A percentile compares a stretch with the other conserved stretches of the same genome.
Conservation (phyloP, 2,113 vertebrate genomes). For the Madoqua kirkii region DNA sequence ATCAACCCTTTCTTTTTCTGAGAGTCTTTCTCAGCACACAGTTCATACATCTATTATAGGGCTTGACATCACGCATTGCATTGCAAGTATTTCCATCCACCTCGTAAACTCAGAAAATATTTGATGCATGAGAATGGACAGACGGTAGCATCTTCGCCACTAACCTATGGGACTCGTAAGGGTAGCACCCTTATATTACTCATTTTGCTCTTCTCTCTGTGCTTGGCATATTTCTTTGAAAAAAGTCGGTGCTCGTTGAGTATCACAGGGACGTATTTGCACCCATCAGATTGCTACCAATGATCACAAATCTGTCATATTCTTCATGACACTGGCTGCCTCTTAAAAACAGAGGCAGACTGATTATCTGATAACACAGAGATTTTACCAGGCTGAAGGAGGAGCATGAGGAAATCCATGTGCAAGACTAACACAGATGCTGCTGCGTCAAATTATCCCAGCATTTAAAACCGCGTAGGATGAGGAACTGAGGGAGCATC, state of each 20-base stretch:
- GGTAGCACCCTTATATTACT: not conserved
- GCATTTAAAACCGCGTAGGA: not conserved
- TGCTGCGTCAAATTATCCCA: not conserved
- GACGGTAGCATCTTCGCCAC: rapidly evolving
- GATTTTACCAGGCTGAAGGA: not conserved
- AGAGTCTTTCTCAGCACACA: not conserved
- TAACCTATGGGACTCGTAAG: not conserved
- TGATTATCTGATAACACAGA: not conserved
- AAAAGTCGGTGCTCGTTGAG: not conserved
- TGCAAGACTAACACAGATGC: not conserved
- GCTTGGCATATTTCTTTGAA: not conserved
- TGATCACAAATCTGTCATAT: not conserved
- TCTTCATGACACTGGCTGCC: not conserved
- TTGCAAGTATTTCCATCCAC: not conserved
- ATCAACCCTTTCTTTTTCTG: not conserved
- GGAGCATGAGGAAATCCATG: not conserved
- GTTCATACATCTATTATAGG: not conserved
- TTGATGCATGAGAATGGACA: not conserved
- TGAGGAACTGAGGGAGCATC: not conserved
- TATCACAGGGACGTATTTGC: not conserved
- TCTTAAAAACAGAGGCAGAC: constrained; percentile 14
- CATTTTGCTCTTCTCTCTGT: not conserved
- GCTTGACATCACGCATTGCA: rapidly evolving
- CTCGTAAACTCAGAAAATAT: not conserved
- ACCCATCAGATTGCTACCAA: not conserved